These are phyloP conservation scores for Imbricaverruca yamaguchii DNA, from an alignment of 2,888 invertebrate genomes.

Conservation along the genomic window DNA sequence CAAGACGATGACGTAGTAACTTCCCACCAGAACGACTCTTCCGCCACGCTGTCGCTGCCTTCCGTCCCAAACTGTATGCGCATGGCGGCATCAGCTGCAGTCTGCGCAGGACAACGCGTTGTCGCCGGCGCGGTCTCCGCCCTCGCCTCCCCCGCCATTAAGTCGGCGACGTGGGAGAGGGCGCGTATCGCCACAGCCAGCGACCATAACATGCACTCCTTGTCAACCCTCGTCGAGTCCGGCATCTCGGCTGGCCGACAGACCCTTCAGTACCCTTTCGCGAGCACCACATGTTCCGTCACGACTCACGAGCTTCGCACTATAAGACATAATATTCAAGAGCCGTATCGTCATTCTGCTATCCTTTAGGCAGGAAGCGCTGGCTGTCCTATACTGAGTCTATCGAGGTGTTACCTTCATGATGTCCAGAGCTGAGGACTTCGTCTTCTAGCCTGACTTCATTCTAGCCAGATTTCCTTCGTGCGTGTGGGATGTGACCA, in stretches of 20 bases:
- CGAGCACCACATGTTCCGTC: constrained; percentile 20
- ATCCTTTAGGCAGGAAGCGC: constrained; percentile 20
- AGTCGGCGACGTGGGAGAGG: constrained; percentile 22
- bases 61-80: not conserved
- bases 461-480: constrained; percentile 19
- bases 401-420: constrained; percentile 25
- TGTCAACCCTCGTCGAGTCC: not conserved
- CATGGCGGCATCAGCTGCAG: not conserved
- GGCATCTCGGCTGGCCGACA: constrained; percentile 19
- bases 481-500: constrained; percentile 9
- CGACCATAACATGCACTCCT: constrained; percentile 9
- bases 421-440: constrained; percentile 7
- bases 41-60: not conserved
- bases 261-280: not conserved
- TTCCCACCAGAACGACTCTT: too few species aligned
- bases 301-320: constrained; percentile 17
- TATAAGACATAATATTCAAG: constrained; percentile 19
- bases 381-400: constrained; percentile 23
- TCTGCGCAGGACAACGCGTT: not conserved
- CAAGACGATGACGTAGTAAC: too few species aligned
- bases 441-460: constrained; percentile 26
- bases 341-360: constrained; percentile 24
- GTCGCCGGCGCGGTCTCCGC: not conserved
- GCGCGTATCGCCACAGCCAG: constrained; percentile 15
- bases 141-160: not conserved